A percentile compares a stretch with the other conserved stretches of the same genome.
phyloP scores from a whole-genome alignment of 2,113 vertebrate genomes.

The Anolis sagrei region DNA sequence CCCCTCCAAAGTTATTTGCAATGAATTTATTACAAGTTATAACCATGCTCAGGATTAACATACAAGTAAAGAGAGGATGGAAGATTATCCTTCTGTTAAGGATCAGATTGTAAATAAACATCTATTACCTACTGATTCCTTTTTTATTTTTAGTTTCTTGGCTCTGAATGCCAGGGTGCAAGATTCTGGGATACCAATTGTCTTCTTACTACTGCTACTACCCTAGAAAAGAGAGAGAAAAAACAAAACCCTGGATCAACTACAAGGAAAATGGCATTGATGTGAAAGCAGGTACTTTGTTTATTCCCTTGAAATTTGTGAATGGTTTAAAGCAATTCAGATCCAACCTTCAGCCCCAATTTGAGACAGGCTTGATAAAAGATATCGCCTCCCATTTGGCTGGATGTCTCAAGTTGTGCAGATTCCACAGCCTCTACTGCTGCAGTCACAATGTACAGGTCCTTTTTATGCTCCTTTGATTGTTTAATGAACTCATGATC shows the following conservation, averaged over 20 bases:
- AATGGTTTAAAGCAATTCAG: neutral
- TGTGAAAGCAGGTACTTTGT: neutral
- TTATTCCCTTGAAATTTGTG: neutral
- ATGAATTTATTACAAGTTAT: too few species aligned
- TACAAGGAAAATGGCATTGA: neutral
- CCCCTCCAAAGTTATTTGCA: too few species aligned
- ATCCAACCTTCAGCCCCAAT: slow-evolving; percentile 60
- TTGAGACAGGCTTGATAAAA: slow-evolving; percentile 33
- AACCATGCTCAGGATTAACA: too few species aligned
- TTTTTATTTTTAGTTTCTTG: slow-evolving; percentile 47
- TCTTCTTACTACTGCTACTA: slow-evolving; percentile 17
- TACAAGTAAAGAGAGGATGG: neutral
- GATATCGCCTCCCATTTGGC: slow-evolving; percentile 33
- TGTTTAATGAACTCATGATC: slow-evolving; percentile 67
- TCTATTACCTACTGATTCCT: slow-evolving; percentile 63
- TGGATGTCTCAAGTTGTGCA: slow-evolving; percentile 43
- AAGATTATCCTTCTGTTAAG: neutral
- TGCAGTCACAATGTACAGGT: slow-evolving; percentile 66
- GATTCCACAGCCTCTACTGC: slow-evolving; percentile 58
- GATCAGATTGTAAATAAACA: neutral
- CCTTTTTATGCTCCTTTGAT: slow-evolving; percentile 14
- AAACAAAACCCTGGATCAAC: neutral
- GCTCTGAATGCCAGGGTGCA: too few species aligned
- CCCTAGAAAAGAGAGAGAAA: slow-evolving; percentile 53
- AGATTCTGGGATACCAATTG: slow-evolving; percentile 71